Conservation (phyloP, 1,140 invertebrate genomes). For the Pogonognathellus flavescens region DNA sequence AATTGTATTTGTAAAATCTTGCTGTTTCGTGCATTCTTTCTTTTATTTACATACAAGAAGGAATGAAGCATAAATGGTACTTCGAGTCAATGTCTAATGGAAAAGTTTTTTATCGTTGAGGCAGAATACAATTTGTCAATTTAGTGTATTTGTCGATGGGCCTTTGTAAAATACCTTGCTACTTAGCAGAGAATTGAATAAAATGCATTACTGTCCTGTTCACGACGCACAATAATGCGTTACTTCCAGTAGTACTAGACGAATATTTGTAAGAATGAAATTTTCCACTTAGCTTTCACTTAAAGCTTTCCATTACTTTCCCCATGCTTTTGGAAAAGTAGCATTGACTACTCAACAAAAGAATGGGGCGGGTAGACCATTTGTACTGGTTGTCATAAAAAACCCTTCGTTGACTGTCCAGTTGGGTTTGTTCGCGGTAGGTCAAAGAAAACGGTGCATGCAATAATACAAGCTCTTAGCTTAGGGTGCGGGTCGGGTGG, state of each 20-base stretch:
- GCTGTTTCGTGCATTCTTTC: too few species aligned
- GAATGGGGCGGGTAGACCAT: constrained; percentile 45
- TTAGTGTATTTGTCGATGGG: background rate
- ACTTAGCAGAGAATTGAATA: constrained; percentile 20
- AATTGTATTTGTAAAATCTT: too few species aligned
- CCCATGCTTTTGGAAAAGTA: constrained; percentile 33
- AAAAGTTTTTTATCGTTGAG: constrained; percentile 7
- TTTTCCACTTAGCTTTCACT: constrained; percentile 59
- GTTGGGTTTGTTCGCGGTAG: constrained; percentile 41
- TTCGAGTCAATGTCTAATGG: background rate
- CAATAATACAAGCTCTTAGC: background rate
- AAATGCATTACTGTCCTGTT: background rate
- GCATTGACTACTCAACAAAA: constrained; percentile 31
- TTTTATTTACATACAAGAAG: too few species aligned
- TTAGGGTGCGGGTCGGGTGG: background rate
- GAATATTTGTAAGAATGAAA: constrained; percentile 55
- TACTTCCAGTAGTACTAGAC: background rate
- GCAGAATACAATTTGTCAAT: too few species aligned
- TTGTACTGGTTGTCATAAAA: constrained; percentile 52
- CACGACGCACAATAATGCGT: background rate
- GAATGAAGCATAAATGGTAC: too few species aligned
- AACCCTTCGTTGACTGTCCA: constrained; percentile 42
- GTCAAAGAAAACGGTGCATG: constrained; percentile 37
- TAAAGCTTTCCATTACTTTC: constrained; percentile 52
- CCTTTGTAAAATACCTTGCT: background rate